Evolutionary conservation across 2,113 vertebrate species (phyloP), one percentile per base, ranked within the genome.

Genomic region (Neotoma lepida): DNA sequence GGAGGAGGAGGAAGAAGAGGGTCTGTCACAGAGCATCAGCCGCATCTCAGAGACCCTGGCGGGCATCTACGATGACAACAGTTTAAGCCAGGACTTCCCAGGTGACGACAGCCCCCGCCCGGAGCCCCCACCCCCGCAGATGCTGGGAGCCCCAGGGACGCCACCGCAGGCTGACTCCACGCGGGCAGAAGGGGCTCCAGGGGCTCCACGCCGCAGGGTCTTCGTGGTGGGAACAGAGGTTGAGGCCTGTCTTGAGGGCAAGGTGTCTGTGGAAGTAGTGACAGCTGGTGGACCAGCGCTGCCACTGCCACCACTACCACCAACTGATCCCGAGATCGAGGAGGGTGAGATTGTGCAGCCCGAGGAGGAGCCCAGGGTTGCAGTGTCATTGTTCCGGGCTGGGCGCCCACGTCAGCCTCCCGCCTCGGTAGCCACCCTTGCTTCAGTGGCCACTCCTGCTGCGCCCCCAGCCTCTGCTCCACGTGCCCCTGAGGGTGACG

Each of bases 341-440:
- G 99, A 99, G 88, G 99, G 99, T 0, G 99, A 99, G 97, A 99
- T 99, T 2, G 99, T 99, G 1, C 98, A 98, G 35, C 98, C 97
- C 0, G 98, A 98, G 66, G 98, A 98, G 17, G 98, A 98, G 58
- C 96, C 97, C 61, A 84, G 97, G 4, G 96, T 97, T 74, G 97
- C 98, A 1, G 96, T 97, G 0, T 88, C 97, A 0, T 88, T 98
- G 0, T 98, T 98, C 86, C 97, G 98, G 30, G 63, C 87, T 94
- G 49, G 3, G 63, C 18, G 0, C 30, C 94, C 4, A 0, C 92
- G 85, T 0, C 44, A 49, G 49, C 86, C 97, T 0, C 51, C 88
- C 0, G 46, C 76, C 0, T 26, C 89, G 3, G 7, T 66, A 0
- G 68, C 90, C 0, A 1, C 88, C 1, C 24, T 94, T 0, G 80